Base-by-base conservation (phyloP, 30 jellyfish, hydroid and myxozoan species). In the Mastigias papua region DNA sequence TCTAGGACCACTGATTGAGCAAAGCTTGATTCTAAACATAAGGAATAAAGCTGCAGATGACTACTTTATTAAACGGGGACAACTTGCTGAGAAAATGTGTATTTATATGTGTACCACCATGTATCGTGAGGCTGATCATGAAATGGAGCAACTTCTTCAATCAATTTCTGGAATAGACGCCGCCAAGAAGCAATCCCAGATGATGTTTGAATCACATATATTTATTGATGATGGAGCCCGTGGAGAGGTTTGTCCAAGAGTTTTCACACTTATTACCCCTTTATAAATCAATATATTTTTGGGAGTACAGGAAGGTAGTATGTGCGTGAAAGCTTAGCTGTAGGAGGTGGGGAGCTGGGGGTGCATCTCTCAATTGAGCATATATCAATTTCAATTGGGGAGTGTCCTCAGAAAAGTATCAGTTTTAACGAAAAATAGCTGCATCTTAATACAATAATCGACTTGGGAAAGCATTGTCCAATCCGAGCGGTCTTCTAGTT, bases 51-150 rank as follows among this genome's bases (percentile, higher is more conserved):
- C 72, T 8, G 70, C 92, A 21, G 96, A 86, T 70, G 97, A 92
- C 60, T 80, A 60, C 33, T 69, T 4, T 35, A 73, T 92, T 26
- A 86, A 92, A 64, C 86, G 78, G 69, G 89, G 86, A 27, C 50
- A 62, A 37, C 85, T 92, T 28, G 98, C 86, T 30, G 79, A 87
- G 46, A 77, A 92, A 60, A 87, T 93, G 11, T 25, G 58, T 75
- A 92, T 92, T 51, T 92, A 86, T 87, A 92, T 92, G 69, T 92
- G 98, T 73, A 92, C 98, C 21, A 92, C 98, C 0, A 92, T 92
- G 98, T 92, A 92, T 84, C 98, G 86, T 68, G 98, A 92, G 62
- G 98, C 98, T 86, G 98, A 92, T 46, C 86, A 63, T 80, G 98
- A 92, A 76, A 92, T 92, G 98, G 98, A 92, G 57, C 98, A 92